Percentiles rank a stretch among this genome's conserved stretches.
Evolutionary conservation across 2,888 invertebrate species (phyloP).

Genomic region (Lithophane socia): DNA sequence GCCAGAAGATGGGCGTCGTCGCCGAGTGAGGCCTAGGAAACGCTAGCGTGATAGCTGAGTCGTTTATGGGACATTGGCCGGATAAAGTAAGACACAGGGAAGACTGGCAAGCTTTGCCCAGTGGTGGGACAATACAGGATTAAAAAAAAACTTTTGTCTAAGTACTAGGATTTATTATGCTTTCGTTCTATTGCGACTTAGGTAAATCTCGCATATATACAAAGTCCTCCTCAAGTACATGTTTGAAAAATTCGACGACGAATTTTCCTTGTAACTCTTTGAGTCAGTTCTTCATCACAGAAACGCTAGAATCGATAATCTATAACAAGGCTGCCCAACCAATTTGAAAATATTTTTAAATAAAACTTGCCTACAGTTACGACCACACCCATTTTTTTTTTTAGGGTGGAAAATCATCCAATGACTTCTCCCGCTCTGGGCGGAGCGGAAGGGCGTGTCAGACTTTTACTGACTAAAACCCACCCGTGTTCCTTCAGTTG

Average conservation of each 20-base stretch:
- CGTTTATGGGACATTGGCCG: neutral
- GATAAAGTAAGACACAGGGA: neutral
- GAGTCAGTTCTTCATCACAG: neutral
- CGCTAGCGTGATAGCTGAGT: neutral
- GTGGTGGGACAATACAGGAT: neutral
- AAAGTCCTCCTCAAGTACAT: neutral
- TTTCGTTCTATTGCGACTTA: neutral
- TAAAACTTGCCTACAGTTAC: neutral
- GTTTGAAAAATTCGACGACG: neutral
- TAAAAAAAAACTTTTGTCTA: too few relatives aligned
- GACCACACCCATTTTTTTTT: too few relatives aligned
- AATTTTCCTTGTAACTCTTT: neutral
- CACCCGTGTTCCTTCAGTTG: too few relatives aligned
- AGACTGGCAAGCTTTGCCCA: neutral
- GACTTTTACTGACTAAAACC: too few relatives aligned
- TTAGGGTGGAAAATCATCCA: too few relatives aligned
- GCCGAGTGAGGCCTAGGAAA: neutral
- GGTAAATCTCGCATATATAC: neutral
- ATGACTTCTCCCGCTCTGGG: too few relatives aligned
- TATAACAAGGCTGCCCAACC: neutral
- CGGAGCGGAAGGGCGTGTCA: too few relatives aligned
- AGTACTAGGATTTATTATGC: neutral
- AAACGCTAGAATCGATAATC: neutral
- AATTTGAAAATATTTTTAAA: neutral
- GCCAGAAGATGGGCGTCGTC: neutral